A percentile compares a stretch with the other conserved stretches of the same genome.
Conservation (phyloP, 1,140 invertebrate species). For the Zaprionus gabonicus region DNA sequence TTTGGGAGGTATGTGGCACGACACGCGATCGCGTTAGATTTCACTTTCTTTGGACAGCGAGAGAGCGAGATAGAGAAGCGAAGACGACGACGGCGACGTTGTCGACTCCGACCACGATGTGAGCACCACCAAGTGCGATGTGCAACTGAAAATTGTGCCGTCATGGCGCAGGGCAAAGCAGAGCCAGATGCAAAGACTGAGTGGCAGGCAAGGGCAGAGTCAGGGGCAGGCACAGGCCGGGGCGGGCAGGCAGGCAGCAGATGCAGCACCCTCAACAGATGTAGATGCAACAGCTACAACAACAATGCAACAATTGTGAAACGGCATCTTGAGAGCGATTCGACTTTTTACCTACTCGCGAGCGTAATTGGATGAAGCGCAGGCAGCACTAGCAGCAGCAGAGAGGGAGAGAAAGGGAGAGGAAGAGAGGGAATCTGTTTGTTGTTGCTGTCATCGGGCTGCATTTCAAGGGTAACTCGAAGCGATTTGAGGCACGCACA, state of each 20-base stretch:
- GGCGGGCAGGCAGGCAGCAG: slow-evolving; percentile 11
- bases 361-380: slow-evolving; percentile 58
- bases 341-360: slow-evolving; percentile 65
- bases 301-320: slow-evolving; percentile 51
- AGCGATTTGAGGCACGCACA: background rate
- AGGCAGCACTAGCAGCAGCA: slow-evolving; percentile 10
- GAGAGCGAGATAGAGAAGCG: slow-evolving; percentile 7
- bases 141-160: slow-evolving; percentile 65
- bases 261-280: slow-evolving; percentile 46
- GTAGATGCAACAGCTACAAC: slow-evolving; percentile 45
- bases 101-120: slow-evolving; percentile 28
- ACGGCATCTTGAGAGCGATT: slow-evolving; percentile 18
- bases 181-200: background rate
- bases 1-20: slow-evolving; percentile 11
- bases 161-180: slow-evolving; percentile 38
- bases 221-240: background rate
- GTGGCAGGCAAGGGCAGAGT: background rate
- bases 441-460: slow-evolving; percentile 50
- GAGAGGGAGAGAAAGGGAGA: background rate
- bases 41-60: slow-evolving; percentile 60
- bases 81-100: background rate
- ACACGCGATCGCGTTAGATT: slow-evolving; percentile 68
- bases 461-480: slow-evolving; percentile 60
- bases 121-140: slow-evolving; percentile 66
- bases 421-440: slow-evolving; percentile 60